Evolutionary conservation across 2,797 vertebrate species (phyloP).

Genomic region (Sebastes miniatus): DNA sequence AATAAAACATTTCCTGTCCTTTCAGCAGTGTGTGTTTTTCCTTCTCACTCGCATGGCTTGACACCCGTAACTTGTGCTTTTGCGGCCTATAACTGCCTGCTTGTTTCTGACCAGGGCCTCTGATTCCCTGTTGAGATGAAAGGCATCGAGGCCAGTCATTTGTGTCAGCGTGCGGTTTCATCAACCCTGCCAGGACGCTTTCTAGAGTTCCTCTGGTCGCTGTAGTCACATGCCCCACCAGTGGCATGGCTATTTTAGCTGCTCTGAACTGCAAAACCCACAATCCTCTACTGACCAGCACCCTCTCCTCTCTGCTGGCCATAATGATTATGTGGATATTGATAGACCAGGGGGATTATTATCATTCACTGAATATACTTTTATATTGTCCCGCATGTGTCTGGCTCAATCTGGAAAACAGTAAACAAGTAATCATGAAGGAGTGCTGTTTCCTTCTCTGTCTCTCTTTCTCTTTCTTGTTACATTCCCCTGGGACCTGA

Average conservation of each 20-base stretch:
- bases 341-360: slow-evolving; percentile 82
- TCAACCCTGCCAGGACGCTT: slow-evolving; percentile 65
- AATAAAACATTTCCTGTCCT: slow-evolving; percentile 73
- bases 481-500: neutral
- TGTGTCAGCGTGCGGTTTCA: slow-evolving; percentile 78
- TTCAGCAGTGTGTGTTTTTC: slow-evolving; percentile 58
- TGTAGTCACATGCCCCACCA: slow-evolving; percentile 70
- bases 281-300: slow-evolving; percentile 78
- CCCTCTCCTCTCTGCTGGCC: slow-evolving; percentile 74
- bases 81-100: slow-evolving; percentile 66
- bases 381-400: slow-evolving; percentile 70
- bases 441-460: neutral
- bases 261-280: slow-evolving; percentile 81
- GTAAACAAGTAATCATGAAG: slow-evolving; percentile 60
- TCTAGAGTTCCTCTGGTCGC: slow-evolving; percentile 63
- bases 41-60: slow-evolving; percentile 50
- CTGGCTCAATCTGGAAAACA: slow-evolving; percentile 54
- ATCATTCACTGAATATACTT: slow-evolving; percentile 71
- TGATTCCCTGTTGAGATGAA: slow-evolving; percentile 78
- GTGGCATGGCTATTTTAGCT: slow-evolving; percentile 79
- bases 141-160: slow-evolving; percentile 73
- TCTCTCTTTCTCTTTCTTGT: neutral
- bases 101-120: slow-evolving; percentile 65
- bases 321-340: slow-evolving; percentile 80
- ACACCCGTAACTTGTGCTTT: slow-evolving; percentile 69